These are phyloP conservation scores for Darevskia nairensis DNA, from an alignment of 2,797 vertebrate species.

Conservation along the genomic window DNA sequence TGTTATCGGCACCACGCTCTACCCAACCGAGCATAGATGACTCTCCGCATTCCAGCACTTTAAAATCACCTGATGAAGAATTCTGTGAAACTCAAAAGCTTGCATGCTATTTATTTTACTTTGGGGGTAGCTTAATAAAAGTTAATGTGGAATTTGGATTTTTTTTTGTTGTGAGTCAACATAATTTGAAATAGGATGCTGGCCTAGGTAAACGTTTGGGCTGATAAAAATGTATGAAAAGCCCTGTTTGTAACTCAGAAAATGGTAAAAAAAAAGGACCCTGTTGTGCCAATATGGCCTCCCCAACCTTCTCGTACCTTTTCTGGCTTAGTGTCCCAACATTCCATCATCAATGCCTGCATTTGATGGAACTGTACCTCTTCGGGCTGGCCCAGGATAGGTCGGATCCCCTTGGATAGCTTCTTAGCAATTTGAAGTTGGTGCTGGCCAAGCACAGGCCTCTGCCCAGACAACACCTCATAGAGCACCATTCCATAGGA, in stretches of 20 bases:
- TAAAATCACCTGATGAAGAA: too few species aligned
- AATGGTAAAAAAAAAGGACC: not conserved
- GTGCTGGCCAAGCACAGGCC: conserved; percentile 90
- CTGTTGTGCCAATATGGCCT: not conserved
- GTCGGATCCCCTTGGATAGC: conserved; percentile 92
- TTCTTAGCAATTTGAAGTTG: conserved; percentile 96
- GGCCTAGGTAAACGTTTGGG: not conserved
- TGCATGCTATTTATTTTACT: too few species aligned
- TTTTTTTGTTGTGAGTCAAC: too few species aligned
- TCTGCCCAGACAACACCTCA: conserved; percentile 89
- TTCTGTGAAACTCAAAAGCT: too few species aligned
- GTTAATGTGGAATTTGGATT: too few species aligned
- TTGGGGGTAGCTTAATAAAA: too few species aligned
- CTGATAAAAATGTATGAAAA: too few species aligned
- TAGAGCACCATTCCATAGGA: conserved; percentile 98
- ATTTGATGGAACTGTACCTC: conserved; percentile 91
- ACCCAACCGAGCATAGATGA: too few species aligned
- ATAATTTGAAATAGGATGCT: not conserved
- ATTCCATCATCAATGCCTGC: conserved; percentile 89
- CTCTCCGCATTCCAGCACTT: too few species aligned
- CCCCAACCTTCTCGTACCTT: conserved; percentile 80
- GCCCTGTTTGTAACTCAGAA: not conserved
- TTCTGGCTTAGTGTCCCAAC: conserved; percentile 97
- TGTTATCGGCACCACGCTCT: too few species aligned
- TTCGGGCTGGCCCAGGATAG: conserved; percentile 85